These are phyloP conservation scores for Hirtodrosophila duncani DNA, from an alignment of 2,888 invertebrate genomes.

Conservation along the genomic window DNA sequence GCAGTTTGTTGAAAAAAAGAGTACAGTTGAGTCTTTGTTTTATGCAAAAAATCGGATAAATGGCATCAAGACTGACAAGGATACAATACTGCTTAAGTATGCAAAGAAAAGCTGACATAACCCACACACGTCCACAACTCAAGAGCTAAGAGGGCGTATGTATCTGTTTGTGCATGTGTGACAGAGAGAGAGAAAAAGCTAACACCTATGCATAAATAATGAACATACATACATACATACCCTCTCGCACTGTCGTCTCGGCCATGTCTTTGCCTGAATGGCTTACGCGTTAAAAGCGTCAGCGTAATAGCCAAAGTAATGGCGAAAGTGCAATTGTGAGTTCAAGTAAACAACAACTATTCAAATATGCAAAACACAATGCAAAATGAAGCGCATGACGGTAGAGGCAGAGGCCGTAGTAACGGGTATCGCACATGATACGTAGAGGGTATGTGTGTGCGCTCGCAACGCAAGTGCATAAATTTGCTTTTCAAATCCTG, in stretches of 20 bases:
- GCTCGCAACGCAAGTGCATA: conserved; percentile 66
- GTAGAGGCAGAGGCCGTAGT: not conserved
- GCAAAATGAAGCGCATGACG: conserved; percentile 43
- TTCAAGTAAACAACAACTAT: conserved; percentile 73
- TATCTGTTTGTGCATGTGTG: too few species aligned
- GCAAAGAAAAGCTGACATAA: conserved; percentile 52
- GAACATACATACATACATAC: conserved; percentile 38
- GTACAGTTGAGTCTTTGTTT: conserved; percentile 56
- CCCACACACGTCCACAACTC: too few species aligned
- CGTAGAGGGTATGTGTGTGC: conserved; percentile 11
- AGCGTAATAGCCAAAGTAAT: conserved; percentile 71
- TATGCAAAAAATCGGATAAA: conserved; percentile 57
- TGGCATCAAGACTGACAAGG: conserved; percentile 44
- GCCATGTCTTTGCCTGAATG: conserved; percentile 39
- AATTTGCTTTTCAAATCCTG: conserved; percentile 73
- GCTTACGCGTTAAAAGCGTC: conserved; percentile 64
- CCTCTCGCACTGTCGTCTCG: conserved; percentile 3
- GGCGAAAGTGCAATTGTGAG: conserved; percentile 73
- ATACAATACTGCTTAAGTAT: conserved; percentile 42
- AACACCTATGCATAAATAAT: conserved; percentile 72
- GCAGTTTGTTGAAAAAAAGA: conserved; percentile 10
- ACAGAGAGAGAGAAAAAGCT: conserved; percentile 31
- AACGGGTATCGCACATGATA: too few species aligned
- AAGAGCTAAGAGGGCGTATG: too few species aligned
- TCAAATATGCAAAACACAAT: conserved; percentile 72